These are phyloP conservation scores for Setophaga kirtlandii DNA, from an alignment of 2,113 vertebrate species.

Conservation along the genomic window DNA sequence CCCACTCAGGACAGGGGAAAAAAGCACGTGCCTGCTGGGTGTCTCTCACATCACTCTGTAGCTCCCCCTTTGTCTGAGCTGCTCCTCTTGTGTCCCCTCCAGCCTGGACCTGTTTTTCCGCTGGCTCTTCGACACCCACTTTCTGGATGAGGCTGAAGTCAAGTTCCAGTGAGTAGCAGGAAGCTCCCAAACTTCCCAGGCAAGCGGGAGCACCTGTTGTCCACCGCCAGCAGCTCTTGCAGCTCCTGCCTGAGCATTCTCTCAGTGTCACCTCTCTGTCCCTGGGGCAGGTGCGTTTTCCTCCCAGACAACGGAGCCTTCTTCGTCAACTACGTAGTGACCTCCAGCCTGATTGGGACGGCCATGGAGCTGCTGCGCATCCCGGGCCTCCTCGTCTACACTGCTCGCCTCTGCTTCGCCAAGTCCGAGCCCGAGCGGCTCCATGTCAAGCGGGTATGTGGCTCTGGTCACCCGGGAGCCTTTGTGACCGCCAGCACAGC, in stretches of 20 bases:
- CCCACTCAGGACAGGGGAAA: neutral
- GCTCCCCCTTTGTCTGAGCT: neutral
- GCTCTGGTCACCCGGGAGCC: neutral
- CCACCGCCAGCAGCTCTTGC: neutral
- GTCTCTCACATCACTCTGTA: neutral
- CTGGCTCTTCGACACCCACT: slow-evolving; percentile 93
- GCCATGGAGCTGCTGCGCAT: slow-evolving; percentile 91
- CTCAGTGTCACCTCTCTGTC: neutral
- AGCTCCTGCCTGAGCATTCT: neutral
- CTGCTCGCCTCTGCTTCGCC: slow-evolving; percentile 88
- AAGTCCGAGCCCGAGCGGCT: slow-evolving; percentile 90
- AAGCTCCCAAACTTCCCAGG: neutral
- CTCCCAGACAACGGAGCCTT: slow-evolving; percentile 96
- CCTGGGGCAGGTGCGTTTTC: slow-evolving; percentile 87
- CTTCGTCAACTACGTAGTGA: slow-evolving; percentile 96
- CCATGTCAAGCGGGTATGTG: slow-evolving; percentile 87
- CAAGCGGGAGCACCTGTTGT: neutral
- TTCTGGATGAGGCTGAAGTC: slow-evolving; percentile 85
- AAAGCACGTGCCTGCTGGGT: fast-evolving
- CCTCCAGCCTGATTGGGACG: slow-evolving; percentile 88
- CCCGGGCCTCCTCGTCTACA: slow-evolving; percentile 86
- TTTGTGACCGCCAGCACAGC: fast-evolving
- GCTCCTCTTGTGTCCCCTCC: neutral
- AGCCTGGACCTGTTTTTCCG: slow-evolving; percentile 94
- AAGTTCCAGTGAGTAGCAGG: slow-evolving; percentile 90